Conservation (phyloP, 1,140 invertebrate species). For the Tribolium madens region DNA sequence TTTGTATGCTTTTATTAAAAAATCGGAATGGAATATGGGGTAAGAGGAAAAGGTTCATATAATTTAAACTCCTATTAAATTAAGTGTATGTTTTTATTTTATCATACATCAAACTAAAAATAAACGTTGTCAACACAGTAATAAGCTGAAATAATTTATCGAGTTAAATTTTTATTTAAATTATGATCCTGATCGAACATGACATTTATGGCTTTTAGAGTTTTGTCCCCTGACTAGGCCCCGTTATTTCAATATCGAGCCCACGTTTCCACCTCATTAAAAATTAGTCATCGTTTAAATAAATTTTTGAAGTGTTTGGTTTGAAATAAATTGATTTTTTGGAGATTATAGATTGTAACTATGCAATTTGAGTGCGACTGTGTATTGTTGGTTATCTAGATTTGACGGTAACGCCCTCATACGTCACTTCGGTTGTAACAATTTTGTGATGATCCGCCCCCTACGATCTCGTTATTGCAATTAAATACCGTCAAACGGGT, state of each 20-base stretch:
- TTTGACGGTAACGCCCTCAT: conserved; percentile 12
- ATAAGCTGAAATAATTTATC: neutral
- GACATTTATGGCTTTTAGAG: neutral
- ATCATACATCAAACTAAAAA: neutral
- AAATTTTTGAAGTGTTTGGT: neutral
- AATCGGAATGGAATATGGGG: no score
- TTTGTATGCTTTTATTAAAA: no score
- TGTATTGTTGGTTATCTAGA: neutral
- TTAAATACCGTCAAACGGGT: conserved; percentile 30
- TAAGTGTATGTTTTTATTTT: no score
- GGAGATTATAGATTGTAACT: neutral
- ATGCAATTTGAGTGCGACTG: neutral
- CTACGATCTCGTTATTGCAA: conserved; percentile 19
- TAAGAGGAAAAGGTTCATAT: no score
- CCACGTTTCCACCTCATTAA: neutral
- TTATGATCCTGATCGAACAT: neutral
- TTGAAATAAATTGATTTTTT: neutral
- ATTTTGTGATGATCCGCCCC: conserved; percentile 22
- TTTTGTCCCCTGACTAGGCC: neutral
- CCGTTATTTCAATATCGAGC: neutral
- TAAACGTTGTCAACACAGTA: neutral
- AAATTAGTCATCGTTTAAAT: neutral
- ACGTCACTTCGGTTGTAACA: conserved; percentile 16
- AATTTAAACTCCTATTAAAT: no score
- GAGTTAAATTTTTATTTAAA: neutral